A percentile compares a stretch with the other conserved stretches of the same genome.
Conservation (phyloP, 2,888 invertebrate species). For the Sinotaia quadrata region DNA sequence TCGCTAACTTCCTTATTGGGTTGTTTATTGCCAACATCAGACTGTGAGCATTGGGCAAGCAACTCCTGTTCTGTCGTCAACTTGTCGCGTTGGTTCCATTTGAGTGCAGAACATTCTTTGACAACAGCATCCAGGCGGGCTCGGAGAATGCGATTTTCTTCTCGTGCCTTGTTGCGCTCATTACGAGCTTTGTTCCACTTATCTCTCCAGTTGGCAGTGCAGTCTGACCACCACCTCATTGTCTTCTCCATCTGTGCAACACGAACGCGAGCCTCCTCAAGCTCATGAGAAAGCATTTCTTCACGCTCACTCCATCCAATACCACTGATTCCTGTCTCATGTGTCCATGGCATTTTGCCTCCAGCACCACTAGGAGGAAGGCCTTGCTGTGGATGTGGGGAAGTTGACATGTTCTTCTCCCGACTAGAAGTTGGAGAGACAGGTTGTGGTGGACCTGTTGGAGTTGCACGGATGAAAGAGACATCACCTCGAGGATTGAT, state of each 20-base stretch:
- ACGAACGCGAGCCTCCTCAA: constrained; percentile 93
- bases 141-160: constrained; percentile 88
- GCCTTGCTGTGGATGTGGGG: constrained; percentile 27
- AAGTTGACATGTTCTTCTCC: constrained; percentile 35
- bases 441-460: constrained; percentile 35
- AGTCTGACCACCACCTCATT: constrained; percentile 99
- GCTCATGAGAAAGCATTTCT: constrained; percentile 82
- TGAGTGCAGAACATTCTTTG: constrained; percentile 73
- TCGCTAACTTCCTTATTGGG: not conserved
- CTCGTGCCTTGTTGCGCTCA: constrained; percentile 92
- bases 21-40: constrained; percentile 3
- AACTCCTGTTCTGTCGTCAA: not conserved
- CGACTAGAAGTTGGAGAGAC: constrained; percentile 47
- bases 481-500: constrained; percentile 53
- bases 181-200: constrained; percentile 94
- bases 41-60: not conserved
- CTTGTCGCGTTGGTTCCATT: constrained; percentile 16
- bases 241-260: constrained; percentile 99
- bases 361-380: constrained; percentile 18
- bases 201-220: constrained; percentile 95
- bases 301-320: constrained; percentile 69
- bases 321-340: constrained; percentile 17
- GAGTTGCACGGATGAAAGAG: constrained; percentile 59
- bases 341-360: constrained; percentile 9
- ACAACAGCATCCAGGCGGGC: constrained; percentile 81